phyloP scores from a whole-genome alignment of 2,113 vertebrate species.

The Natator depressus region DNA sequence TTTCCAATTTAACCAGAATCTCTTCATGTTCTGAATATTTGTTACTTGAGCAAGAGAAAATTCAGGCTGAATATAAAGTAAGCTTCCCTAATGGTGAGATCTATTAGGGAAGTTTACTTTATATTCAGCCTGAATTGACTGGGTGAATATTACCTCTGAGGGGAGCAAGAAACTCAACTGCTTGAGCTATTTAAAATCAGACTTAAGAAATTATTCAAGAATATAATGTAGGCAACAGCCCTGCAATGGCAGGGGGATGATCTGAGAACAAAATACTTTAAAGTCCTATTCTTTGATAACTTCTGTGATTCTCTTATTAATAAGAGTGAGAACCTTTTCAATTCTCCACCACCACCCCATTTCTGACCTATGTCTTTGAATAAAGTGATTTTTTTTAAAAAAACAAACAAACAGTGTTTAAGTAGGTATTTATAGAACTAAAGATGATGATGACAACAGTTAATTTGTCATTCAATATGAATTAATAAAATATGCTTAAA shows the following conservation, averaged over 20 bases:
- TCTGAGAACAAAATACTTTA: not conserved
- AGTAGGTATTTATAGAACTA: not conserved
- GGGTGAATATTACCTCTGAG: not conserved
- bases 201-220: not conserved
- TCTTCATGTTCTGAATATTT: not conserved
- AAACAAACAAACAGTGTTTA: not conserved
- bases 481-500: not conserved
- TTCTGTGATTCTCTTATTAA: not conserved
- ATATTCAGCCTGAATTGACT: not conserved
- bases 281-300: not conserved
- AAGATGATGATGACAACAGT: too few species aligned
- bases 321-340: rapidly evolving
- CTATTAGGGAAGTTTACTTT: too few species aligned
- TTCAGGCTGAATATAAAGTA: not conserved
- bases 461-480: not conserved
- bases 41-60: not conserved
- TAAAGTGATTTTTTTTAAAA: not conserved
- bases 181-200: not conserved
- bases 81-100: not conserved
- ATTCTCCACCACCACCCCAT: not conserved
- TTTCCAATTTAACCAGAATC: not conserved
- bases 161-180: not conserved
- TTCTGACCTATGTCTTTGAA: not conserved
- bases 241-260: not conserved
- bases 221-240: not conserved